Conservation (phyloP, 92 coral and sea anemone genomes). For the Epizoanthus scotinus region DNA sequence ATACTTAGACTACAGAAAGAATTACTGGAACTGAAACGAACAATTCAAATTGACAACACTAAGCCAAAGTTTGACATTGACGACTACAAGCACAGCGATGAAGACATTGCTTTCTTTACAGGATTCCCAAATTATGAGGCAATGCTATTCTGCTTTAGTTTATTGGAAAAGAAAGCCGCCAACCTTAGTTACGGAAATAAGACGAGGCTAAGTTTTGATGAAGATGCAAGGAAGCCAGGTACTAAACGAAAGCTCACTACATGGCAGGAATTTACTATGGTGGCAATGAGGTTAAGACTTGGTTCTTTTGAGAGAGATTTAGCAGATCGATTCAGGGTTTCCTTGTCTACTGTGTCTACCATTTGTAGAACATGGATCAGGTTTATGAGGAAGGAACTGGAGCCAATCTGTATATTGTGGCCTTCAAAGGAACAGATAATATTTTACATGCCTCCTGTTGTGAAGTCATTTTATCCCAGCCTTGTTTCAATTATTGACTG, state of each 20-base stretch:
- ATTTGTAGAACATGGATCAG: conserved; percentile 29
- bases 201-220: not conserved
- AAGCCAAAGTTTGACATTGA: conserved; percentile 10
- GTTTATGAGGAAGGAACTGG: conserved; percentile 26
- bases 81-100: conserved; percentile 14
- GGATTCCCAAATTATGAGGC: conserved; percentile 42
- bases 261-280: conserved; percentile 41
- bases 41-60: not conserved
- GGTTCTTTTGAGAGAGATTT: conserved; percentile 46
- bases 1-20: no score
- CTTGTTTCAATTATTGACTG: conserved; percentile 44
- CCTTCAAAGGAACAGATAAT: conserved; percentile 37
- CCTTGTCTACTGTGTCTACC: conserved; percentile 22
- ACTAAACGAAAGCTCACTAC: conserved; percentile 13
- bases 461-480: conserved; percentile 30
- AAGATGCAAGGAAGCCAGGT: conserved; percentile 20
- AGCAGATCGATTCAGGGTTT: conserved; percentile 30
- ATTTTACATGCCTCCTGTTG: conserved; percentile 39
- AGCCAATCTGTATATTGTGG: conserved; percentile 28
- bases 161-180: conserved; percentile 22
- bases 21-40: no score
- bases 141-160: conserved; percentile 29
- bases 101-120: conserved; percentile 29
- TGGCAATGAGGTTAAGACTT: conserved; percentile 31
- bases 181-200: not conserved